Evolutionary conservation across 2,113 vertebrate genomes (phyloP), one percentile per base, ranked within the genome.

Genomic region (Gavialis gangeticus): DNA sequence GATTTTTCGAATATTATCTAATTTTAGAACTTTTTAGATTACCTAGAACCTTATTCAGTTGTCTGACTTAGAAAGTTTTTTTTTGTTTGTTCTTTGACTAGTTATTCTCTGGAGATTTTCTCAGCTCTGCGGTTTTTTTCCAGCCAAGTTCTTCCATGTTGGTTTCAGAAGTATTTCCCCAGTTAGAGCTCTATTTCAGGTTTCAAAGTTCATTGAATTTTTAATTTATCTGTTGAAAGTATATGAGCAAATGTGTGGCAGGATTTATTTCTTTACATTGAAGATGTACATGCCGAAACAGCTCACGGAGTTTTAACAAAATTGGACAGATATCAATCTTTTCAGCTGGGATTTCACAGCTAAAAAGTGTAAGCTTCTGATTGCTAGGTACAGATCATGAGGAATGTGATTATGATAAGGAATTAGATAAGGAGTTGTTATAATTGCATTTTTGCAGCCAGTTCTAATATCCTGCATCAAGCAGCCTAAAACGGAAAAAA

Each of bases 161-260:
- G 63, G 22, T 85, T 90, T 94, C 73, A 28, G 14, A 73, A 18
- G 28, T 1, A 15, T 6, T 75, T 81, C 58, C 46, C 56, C 80
- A 60, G 63, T 75, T 94, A 76, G 85, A 27, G 25, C 62, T 89
- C 28, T 57, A 81, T 81, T 58, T 88, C 14, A 17, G 5, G 37
- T 79, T 84, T 92, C 77, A 69, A 10, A 85, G 54, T 55, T 91
- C 63, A 46, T 46, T 67, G 55, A 84, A 85, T 56, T 63, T 67
- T 71, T 75, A 88, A 59, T 80, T 54, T 34, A 92, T 25, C 56
- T 85, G 56, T 85, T 80, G 79, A 93, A 83, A 85, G 7, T n/a
- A 17, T 55, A 25, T 19, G 27, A 73, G 25, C 54, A 81, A n/a
- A 30, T 81, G 59, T 56, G 46, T 12, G 71, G 82, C 59, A 90